Base-by-base conservation (phyloP, 2,113 vertebrate species). In the Phylloscopus whistleri region DNA sequence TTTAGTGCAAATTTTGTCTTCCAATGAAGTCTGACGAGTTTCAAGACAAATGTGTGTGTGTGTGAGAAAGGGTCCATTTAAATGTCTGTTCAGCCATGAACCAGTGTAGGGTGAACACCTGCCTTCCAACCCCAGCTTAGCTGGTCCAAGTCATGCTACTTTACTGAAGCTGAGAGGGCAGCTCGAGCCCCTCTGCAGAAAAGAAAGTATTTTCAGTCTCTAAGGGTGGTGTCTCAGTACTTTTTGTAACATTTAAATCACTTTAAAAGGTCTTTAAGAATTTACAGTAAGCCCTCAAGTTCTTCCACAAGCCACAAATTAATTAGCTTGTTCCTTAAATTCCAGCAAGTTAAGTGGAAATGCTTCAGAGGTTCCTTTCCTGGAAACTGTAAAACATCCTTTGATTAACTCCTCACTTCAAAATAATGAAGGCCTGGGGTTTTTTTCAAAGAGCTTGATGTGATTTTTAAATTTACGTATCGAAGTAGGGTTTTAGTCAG, bases 321-420 rank as follows among this genome's bases (percentile, higher is more conserved):
- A 96, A 97, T 96, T 94, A 93, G 44, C 31, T 94, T 23, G 43
- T 75, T 89, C 41, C 83, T 93, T 89, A 94, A 92, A 80, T 88
- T 95, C 68, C 60, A 93, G 44, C 76, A 92, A 90, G 85, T 73
- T 88, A 90, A 93, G 76, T 93, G 83, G 87, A 93, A 95, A 64
- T 39, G 44, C 76, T 95, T 90, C 73, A 90, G 93, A 90, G 17
- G 31, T 59, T 92, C 31, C 56, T 88, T 84, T n/a, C 28, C 68
- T 90, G 37, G 23, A 93, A 96, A 93, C 93, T 63, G 49, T 44
- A 96, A 94, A 92, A 60, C 56, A 68, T 75, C 72, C 28, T 94
- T 90, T 89, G 82, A 93, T 93, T 95, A 96, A 86, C 79, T 96
- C 83, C 31, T 49, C 27, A 49, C 64, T 96, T 90, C 64, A 68